Evolutionary conservation across 2,888 invertebrate genomes (phyloP).

Genomic region (Andrena praecox): DNA sequence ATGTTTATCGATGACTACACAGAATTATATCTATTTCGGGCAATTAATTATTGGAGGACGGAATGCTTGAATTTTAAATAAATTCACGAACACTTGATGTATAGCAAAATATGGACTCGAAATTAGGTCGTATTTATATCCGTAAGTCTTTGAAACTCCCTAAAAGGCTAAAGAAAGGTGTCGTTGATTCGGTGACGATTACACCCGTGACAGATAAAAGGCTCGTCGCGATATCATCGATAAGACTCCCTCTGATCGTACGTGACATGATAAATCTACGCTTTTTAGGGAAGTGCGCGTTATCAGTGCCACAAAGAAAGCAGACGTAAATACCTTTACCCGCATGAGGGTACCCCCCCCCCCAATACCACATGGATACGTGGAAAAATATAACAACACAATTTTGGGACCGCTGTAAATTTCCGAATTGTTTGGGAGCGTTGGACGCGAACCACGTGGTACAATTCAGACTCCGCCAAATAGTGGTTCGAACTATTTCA

Average conservation of each 20-base stretch:
- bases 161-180: background rate
- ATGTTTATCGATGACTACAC: background rate
- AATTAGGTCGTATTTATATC: background rate
- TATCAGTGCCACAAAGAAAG: background rate
- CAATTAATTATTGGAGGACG: conserved; percentile 31
- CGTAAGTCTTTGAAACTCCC: background rate
- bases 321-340: background rate
- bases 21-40: too few relatives aligned
- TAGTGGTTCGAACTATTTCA: too few relatives aligned
- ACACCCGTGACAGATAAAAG: background rate
- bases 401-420: too few relatives aligned
- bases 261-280: conserved; percentile 24
- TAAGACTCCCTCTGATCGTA: conserved; percentile 28
- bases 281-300: background rate
- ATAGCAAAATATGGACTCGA: background rate
- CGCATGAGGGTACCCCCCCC: too few relatives aligned
- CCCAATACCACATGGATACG: too few relatives aligned
- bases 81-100: background rate
- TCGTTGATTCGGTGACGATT: background rate
- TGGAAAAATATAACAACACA: too few relatives aligned
- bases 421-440: too few relatives aligned
- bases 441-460: too few relatives aligned
- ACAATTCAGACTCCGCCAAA: too few relatives aligned
- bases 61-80: conserved; percentile 37
- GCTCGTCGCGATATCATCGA: background rate